Conservation (phyloP, 2,113 vertebrate species). For the Daubentonia madagascariensis region DNA sequence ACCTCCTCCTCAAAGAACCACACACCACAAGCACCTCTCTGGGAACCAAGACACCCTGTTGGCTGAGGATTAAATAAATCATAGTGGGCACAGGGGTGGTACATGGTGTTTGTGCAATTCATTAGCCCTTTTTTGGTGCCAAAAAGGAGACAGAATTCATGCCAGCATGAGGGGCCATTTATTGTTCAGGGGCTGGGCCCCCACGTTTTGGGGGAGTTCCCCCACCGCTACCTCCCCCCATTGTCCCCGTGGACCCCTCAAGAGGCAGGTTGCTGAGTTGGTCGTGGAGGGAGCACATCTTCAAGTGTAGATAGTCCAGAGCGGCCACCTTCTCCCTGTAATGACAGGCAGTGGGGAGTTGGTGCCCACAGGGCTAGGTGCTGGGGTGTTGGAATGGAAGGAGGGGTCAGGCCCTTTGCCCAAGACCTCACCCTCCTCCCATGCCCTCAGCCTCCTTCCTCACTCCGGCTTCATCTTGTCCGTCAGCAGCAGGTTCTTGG, state of each 20-base stretch:
- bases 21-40: background rate
- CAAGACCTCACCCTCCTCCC: conserved; percentile 74
- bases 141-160: conserved; percentile 53
- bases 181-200: conserved; percentile 65
- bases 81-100: background rate
- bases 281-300: conserved; percentile 77
- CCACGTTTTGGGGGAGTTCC: conserved; percentile 60
- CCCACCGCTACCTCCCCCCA: conserved; percentile 59
- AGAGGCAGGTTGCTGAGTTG: conserved; percentile 77
- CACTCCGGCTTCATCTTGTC: conserved; percentile 80
- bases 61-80: background rate
- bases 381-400: background rate
- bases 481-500: conserved; percentile 76
- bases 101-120: rapidly evolving
- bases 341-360: background rate
- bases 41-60: background rate
- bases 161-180: conserved; percentile 70
- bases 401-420: background rate
- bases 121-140: background rate
- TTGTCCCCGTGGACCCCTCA: conserved; percentile 66
- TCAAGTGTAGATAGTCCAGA: conserved; percentile 74
- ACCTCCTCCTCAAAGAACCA: background rate
- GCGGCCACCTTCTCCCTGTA: conserved; percentile 77
- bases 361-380: background rate
- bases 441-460: conserved; percentile 74